Conservation (phyloP, 2,888 invertebrate genomes). For the Galerucella nymphaeae region DNA sequence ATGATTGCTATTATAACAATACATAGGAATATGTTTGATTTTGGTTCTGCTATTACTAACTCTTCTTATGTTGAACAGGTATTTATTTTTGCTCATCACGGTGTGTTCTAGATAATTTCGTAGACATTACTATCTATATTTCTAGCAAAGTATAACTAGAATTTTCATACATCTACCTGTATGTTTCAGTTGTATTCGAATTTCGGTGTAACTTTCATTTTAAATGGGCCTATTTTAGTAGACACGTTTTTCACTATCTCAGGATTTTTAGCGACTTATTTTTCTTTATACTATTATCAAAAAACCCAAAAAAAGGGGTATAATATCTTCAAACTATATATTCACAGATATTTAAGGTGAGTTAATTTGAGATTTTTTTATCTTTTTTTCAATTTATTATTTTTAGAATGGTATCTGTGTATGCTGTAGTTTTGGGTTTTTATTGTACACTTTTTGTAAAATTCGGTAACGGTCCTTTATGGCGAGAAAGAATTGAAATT, state of each 20-base stretch:
- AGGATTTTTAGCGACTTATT: slow-evolving; percentile 75
- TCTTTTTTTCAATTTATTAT: neutral
- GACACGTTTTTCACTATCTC: slow-evolving; percentile 77
- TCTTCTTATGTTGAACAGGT: slow-evolving; percentile 56
- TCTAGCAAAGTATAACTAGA: too few species aligned
- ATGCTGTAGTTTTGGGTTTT: slow-evolving; percentile 75
- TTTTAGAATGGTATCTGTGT: slow-evolving; percentile 76
- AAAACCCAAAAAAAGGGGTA: slow-evolving; percentile 70
- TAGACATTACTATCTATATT: too few species aligned
- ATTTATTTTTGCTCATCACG: too few species aligned
- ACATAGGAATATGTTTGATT: slow-evolving; percentile 57
- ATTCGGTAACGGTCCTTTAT: slow-evolving; percentile 78
- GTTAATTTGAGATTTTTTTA: neutral
- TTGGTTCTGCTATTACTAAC: slow-evolving; percentile 57
- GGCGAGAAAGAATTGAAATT: slow-evolving; percentile 70
- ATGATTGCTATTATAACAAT: slow-evolving; percentile 57
- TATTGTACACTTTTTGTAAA: slow-evolving; percentile 78
- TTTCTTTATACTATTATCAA: slow-evolving; percentile 73
- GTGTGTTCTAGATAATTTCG: too few species aligned
- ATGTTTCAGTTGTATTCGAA: slow-evolving; percentile 53
- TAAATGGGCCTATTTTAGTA: slow-evolving; percentile 75
- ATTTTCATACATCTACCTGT: neutral
- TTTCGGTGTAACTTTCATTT: slow-evolving; percentile 64
- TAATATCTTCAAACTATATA: slow-evolving; percentile 71
- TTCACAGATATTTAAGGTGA: slow-evolving; percentile 75